These are phyloP conservation scores for Chinchilla lanigera DNA, from an alignment of 2,113 vertebrate genomes.

Conservation along the genomic window DNA sequence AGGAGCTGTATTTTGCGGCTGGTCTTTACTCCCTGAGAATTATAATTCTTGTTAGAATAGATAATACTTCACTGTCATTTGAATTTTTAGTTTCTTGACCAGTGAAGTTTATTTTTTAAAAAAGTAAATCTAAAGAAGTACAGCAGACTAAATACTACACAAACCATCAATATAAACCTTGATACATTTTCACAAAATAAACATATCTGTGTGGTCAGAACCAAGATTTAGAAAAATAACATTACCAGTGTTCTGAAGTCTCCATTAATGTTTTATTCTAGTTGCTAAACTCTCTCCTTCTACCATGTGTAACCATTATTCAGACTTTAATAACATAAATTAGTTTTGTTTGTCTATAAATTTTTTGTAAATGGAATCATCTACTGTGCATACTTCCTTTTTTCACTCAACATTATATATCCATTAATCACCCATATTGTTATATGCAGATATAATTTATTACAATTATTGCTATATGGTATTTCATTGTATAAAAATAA, in stretches of 20 bases:
- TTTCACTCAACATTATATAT: not conserved
- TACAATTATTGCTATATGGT: not conserved
- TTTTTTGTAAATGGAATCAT: conserved; percentile 24
- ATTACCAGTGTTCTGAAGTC: not conserved
- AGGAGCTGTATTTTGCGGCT: not conserved
- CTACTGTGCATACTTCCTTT: not conserved
- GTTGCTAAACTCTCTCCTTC: not conserved
- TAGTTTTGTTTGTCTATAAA: not conserved
- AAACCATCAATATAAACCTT: not conserved
- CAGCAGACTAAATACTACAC: not conserved
- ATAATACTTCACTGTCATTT: not conserved
- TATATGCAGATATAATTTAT: not conserved
- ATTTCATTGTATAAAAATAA: conserved; percentile 10
- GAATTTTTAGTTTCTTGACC: not conserved
- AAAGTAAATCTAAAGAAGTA: not conserved
- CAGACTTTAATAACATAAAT: not conserved
- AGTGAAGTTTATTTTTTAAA: not conserved
- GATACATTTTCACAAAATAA: not conserved
- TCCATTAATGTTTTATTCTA: not conserved
- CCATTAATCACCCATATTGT: not conserved
- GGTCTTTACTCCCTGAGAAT: not conserved
- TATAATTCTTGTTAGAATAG: not conserved
- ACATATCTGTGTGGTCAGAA: not conserved
- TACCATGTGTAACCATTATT: not conserved
- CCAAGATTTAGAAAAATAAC: conserved; percentile 3